Evolutionary conservation across 1,140 invertebrate genomes (phyloP).

Genomic region (Caenorhabditis inopinata): DNA sequence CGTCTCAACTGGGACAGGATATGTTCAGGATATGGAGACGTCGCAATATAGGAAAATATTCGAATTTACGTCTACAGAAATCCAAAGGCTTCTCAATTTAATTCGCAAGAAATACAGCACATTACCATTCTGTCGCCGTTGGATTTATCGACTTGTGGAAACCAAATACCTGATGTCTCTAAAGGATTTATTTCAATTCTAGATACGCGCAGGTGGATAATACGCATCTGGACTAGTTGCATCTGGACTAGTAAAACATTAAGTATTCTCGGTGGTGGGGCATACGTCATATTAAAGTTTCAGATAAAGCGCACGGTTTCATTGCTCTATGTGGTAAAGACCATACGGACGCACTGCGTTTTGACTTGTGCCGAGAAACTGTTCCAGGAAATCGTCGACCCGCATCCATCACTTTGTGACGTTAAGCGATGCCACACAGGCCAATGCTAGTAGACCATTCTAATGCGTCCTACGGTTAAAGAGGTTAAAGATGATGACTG

Average conservation of each 20-base stretch:
- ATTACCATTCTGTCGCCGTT: conserved; percentile 95
- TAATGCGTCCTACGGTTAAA: conserved; percentile 98
- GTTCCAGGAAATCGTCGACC: no score
- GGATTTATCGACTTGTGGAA: conserved; percentile 93
- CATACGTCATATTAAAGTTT: not conserved
- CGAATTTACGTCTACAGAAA: conserved; percentile 76
- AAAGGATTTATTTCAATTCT: conserved; percentile 95
- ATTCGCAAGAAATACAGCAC: conserved; percentile 98
- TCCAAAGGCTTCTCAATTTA: conserved; percentile 80
- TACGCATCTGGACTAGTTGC: no score
- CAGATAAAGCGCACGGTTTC: no score
- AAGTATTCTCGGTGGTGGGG: no score
- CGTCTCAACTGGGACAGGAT: conserved; percentile 92
- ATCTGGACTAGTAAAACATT: no score
- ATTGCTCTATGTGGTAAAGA: no score
- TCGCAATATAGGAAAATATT: conserved; percentile 99
- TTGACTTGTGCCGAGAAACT: no score
- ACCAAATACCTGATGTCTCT: conserved; percentile 96
- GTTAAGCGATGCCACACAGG: no score
- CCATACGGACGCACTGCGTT: not conserved
- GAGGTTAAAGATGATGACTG: no score
- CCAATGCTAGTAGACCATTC: no score
- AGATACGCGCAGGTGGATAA: no score
- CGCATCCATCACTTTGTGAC: no score
- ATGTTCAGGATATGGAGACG: conserved; percentile 97